A percentile compares a stretch with the other conserved stretches of the same genome.
phyloP scores from a whole-genome alignment of 2,797 vertebrate species.

The Hybognathus amarus region DNA sequence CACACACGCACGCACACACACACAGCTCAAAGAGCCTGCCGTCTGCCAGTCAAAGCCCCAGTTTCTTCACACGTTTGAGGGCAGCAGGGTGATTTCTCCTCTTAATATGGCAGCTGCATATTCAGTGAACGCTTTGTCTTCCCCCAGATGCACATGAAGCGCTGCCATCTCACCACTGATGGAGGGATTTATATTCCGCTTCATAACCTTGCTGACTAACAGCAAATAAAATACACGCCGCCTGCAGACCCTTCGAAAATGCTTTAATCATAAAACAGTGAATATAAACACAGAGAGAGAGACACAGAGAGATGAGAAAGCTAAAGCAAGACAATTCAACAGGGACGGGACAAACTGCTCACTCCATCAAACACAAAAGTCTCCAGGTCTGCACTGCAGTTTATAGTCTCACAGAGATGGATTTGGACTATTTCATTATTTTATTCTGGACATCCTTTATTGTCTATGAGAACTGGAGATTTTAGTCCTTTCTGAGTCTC shows the following conservation, averaged over 20 bases:
- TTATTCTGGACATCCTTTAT: not conserved
- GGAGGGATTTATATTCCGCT: conserved; percentile 57
- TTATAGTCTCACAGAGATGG: conserved; percentile 19
- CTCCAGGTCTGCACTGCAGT: not conserved
- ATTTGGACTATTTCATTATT: not conserved
- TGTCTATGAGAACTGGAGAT: not conserved
- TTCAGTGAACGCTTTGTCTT: conserved; percentile 19
- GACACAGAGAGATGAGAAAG: conserved; percentile 22
- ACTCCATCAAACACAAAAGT: conserved; percentile 16
- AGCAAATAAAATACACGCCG: conserved; percentile 60
- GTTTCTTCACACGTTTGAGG: conserved; percentile 11
- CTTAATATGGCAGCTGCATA: conserved; percentile 45
- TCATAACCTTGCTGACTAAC: conserved; percentile 62
- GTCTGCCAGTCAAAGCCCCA: conserved; percentile 18
- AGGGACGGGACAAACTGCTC: not conserved
- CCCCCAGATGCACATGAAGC: conserved; percentile 28
- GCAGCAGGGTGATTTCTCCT: conserved; percentile 26
- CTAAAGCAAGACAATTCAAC: conserved; percentile 8
- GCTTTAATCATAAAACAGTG: conserved; percentile 46
- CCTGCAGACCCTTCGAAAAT: conserved; percentile 43
- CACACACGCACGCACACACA: not conserved
- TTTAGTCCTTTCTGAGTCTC: not conserved
- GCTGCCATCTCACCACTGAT: conserved; percentile 48
- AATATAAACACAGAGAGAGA: conserved; percentile 61
- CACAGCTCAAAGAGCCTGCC: not conserved